Evolutionary conservation across 2,797 vertebrate genomes (phyloP).

Genomic region (Emys orbicularis): DNA sequence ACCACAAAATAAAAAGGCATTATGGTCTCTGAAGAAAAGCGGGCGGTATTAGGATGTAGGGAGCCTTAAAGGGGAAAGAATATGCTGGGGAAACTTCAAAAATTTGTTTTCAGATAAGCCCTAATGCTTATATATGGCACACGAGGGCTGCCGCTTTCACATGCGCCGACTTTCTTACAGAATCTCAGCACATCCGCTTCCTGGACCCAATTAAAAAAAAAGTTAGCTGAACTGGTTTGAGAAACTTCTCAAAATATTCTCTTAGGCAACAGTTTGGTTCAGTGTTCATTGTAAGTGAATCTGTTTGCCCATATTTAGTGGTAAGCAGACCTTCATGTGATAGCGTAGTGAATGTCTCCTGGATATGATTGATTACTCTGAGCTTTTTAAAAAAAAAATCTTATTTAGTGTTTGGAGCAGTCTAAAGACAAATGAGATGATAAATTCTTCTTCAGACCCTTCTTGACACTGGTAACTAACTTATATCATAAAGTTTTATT

Average conservation of each 20-base stretch:
- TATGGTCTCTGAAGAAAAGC: neutral
- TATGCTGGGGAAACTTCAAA: neutral
- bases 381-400: neutral
- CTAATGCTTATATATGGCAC: neutral
- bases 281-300: neutral
- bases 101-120: neutral
- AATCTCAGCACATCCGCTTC: neutral
- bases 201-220: neutral
- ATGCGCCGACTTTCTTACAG: neutral
- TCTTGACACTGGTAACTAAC: slow-evolving; percentile 19
- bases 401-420: slow-evolving; percentile 43
- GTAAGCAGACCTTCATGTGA: neutral
- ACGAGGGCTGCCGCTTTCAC: neutral
- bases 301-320: neutral
- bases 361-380: neutral
- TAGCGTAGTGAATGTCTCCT: neutral
- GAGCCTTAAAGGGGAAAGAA: neutral
- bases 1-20: neutral
- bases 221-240: neutral
- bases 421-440: slow-evolving; percentile 19
- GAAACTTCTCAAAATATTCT: neutral
- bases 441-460: neutral
- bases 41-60: neutral
- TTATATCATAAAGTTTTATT: slow-evolving; percentile 41
- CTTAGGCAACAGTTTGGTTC: neutral